Evolutionary conservation across 2,888 invertebrate species (phyloP).

Genomic region (Lasioglossum calceatum): DNA sequence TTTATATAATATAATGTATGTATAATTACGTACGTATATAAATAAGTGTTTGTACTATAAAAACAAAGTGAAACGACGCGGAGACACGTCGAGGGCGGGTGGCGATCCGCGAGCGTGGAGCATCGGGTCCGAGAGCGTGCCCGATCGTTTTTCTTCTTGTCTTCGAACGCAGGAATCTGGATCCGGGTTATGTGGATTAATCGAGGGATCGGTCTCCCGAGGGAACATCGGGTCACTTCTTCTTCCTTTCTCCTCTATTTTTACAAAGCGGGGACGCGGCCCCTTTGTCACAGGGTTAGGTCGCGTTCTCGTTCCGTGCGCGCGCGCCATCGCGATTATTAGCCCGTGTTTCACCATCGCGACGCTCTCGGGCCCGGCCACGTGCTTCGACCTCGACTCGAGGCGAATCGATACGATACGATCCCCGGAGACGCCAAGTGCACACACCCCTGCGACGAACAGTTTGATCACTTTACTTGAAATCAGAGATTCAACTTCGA

Average conservation of each 20-base stretch:
- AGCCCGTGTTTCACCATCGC: slow-evolving; percentile 63
- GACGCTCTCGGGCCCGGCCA: slow-evolving; percentile 55
- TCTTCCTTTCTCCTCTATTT: neutral
- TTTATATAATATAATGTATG: slow-evolving; percentile 74
- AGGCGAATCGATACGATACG: slow-evolving; percentile 73
- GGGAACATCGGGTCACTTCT: neutral
- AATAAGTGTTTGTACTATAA: slow-evolving; percentile 84
- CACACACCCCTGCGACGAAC: slow-evolving; percentile 27
- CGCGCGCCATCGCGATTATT: slow-evolving; percentile 62
- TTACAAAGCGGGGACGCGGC: slow-evolving; percentile 10
- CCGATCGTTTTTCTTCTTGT: slow-evolving; percentile 37
- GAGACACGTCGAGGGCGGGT: slow-evolving; percentile 65
- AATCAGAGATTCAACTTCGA: too few species aligned
- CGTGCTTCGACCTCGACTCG: slow-evolving; percentile 65
- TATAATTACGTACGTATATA: slow-evolving; percentile 78
- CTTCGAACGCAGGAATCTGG: slow-evolving; percentile 3
- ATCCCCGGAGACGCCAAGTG: slow-evolving; percentile 57
- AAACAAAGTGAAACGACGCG: slow-evolving; percentile 77
- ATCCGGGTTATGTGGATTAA: neutral
- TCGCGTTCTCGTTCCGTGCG: slow-evolving; percentile 40
- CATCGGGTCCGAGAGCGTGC: slow-evolving; percentile 61
- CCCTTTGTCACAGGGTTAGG: slow-evolving; percentile 44
- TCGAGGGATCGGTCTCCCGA: neutral
- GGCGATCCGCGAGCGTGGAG: slow-evolving; percentile 50
- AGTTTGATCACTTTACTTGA: neutral